Conservation (phyloP, 2,888 invertebrate genomes). For the Cosmopolites sordidus region DNA sequence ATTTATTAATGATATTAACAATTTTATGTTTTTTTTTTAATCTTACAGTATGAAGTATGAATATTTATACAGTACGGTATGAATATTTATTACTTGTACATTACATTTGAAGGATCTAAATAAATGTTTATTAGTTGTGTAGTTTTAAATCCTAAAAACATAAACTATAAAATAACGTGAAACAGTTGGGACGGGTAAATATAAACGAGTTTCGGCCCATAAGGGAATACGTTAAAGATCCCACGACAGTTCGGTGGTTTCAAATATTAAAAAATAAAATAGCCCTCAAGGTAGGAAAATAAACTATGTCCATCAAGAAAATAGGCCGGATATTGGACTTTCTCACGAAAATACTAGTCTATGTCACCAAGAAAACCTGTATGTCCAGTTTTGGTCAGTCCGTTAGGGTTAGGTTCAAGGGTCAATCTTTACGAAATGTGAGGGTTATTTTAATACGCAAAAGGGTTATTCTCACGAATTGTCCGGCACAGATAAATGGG, state of each 20-base stretch:
- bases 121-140: too few species aligned
- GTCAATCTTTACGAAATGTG: conserved; percentile 36
- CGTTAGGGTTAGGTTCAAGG: conserved; percentile 41
- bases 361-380: conserved; percentile 42
- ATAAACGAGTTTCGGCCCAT: conserved; percentile 16
- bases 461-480: conserved; percentile 43
- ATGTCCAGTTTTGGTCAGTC: conserved; percentile 47
- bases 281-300: conserved; percentile 18
- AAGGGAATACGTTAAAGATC: conserved; percentile 19
- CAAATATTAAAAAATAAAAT: conserved; percentile 12
- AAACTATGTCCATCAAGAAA: conserved; percentile 23
- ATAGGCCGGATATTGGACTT: conserved; percentile 36
- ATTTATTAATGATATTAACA: too few species aligned
- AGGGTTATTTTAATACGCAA: conserved; percentile 28
- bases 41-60: too few species aligned
- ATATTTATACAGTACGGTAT: too few species aligned
- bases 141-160: too few species aligned
- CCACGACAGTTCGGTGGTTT: conserved; percentile 19
- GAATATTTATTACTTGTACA: too few species aligned
- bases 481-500: conserved; percentile 39
- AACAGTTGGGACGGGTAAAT: conserved; percentile 1
- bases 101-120: too few species aligned
- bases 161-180: background rate
- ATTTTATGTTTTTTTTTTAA: too few species aligned
- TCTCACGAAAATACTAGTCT: conserved; percentile 37